phyloP scores from a whole-genome alignment of 2,797 vertebrate species.

The Manis crassicaudata region DNA sequence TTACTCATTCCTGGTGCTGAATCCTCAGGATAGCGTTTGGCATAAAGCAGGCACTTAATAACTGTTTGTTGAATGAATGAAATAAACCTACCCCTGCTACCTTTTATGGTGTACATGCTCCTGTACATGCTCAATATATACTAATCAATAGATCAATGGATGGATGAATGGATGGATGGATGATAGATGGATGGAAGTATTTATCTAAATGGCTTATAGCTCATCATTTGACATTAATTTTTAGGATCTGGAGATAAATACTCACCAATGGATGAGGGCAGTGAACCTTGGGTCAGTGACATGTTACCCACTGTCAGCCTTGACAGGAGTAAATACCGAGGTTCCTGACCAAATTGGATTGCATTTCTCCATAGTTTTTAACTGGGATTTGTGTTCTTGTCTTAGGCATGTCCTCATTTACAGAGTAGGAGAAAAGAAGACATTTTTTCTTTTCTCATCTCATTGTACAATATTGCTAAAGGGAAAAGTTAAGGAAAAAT shows the following conservation, averaged over 20 bases:
- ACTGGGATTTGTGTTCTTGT: background rate
- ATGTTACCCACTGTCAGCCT: background rate
- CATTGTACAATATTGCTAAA: background rate
- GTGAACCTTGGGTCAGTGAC: background rate
- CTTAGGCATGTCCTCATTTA: background rate
- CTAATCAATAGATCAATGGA: background rate
- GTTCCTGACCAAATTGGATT: background rate
- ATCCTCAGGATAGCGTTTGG: background rate
- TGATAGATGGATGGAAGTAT: background rate
- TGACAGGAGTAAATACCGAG: background rate
- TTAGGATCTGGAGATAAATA: background rate
- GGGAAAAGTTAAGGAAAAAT: background rate
- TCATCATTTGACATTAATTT: background rate
- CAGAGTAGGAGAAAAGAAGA: background rate
- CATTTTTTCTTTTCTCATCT: background rate
- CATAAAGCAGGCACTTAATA: background rate
- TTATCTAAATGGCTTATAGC: background rate
- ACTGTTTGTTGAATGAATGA: background rate
- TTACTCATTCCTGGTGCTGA: background rate
- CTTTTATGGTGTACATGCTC: background rate
- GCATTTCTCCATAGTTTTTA: background rate
- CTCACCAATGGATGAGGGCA: background rate
- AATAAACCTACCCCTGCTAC: background rate
- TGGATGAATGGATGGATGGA: background rate
- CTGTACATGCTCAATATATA: background rate